Percentiles rank a stretch among this genome's conserved stretches.
Conservation (phyloP, 2,113 vertebrate species). For the Myotis brandtii region DNA sequence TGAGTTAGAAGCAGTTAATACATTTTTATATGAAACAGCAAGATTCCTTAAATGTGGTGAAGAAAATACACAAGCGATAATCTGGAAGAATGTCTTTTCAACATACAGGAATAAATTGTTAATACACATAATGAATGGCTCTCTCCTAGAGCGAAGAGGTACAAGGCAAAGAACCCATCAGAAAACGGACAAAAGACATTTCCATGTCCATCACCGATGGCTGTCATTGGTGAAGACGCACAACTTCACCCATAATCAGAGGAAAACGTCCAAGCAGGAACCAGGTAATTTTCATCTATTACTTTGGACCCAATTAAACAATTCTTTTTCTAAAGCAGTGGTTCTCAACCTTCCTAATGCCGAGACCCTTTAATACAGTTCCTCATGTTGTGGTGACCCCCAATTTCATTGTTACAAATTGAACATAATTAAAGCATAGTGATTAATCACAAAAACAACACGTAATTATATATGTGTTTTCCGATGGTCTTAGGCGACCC, state of each 20-base stretch:
- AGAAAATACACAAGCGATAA: background rate
- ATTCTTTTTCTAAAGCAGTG: background rate
- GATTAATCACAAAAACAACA: too few species aligned
- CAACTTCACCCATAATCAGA: background rate
- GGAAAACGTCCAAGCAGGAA: background rate
- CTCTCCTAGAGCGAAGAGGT: background rate
- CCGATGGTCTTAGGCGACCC: too few species aligned
- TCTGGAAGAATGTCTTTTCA: background rate
- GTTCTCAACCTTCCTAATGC: too few species aligned
- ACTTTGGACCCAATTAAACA: background rate
- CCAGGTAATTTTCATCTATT: background rate
- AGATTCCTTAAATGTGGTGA: background rate
- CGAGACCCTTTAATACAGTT: too few species aligned
- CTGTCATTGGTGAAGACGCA: background rate
- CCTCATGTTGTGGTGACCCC: too few species aligned
- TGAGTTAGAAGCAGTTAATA: background rate
- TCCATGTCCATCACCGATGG: fast-evolving
- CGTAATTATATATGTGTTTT: too few species aligned
- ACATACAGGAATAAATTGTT: background rate
- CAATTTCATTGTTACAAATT: too few species aligned
- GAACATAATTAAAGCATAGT: too few species aligned
- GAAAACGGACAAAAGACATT: background rate
- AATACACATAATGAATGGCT: fast-evolving
- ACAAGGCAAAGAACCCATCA: background rate
- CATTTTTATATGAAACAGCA: background rate